phyloP scores from a whole-genome alignment of 2,888 invertebrate species.

The Callosobruchus maculatus region DNA sequence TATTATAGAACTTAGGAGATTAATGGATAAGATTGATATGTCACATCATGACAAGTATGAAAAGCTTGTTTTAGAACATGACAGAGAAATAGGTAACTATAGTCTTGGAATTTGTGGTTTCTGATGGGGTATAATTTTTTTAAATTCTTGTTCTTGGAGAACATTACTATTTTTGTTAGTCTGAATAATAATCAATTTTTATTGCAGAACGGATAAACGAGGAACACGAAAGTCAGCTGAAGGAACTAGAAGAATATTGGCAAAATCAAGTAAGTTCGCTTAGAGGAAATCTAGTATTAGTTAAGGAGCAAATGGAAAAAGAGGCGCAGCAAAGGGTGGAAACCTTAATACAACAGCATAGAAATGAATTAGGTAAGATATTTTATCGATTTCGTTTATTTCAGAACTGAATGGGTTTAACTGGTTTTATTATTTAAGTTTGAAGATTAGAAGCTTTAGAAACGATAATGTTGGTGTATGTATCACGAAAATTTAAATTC shows the following conservation, averaged over 20 bases:
- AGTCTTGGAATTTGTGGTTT: too few relatives aligned
- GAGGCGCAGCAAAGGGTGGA: conserved; percentile 50
- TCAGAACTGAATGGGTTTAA: too few relatives aligned
- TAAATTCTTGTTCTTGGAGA: too few relatives aligned
- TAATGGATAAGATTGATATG: conserved; percentile 72
- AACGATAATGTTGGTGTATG: too few relatives aligned
- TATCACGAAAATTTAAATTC: too few relatives aligned
- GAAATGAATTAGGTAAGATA: conserved; percentile 57
- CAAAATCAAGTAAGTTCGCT: conserved; percentile 48
- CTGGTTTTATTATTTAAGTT: too few relatives aligned
- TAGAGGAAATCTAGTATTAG: conserved; percentile 46
- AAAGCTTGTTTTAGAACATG: conserved; percentile 61
- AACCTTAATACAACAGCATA: conserved; percentile 56
- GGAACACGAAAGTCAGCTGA: conserved; percentile 45
- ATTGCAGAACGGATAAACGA: conserved; percentile 47
- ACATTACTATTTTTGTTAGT: too few relatives aligned
- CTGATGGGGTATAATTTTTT: too few relatives aligned
- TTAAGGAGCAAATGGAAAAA: conserved; percentile 52
- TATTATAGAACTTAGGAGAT: conserved; percentile 64
- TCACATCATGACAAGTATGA: conserved; percentile 70
- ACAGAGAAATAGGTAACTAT: conserved; percentile 67
- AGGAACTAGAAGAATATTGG: conserved; percentile 47
- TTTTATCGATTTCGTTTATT: too few relatives aligned
- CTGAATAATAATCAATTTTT: too few relatives aligned
- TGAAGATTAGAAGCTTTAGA: too few relatives aligned